Conservation (phyloP, 2,797 vertebrate species). For the Danionella dracula region DNA sequence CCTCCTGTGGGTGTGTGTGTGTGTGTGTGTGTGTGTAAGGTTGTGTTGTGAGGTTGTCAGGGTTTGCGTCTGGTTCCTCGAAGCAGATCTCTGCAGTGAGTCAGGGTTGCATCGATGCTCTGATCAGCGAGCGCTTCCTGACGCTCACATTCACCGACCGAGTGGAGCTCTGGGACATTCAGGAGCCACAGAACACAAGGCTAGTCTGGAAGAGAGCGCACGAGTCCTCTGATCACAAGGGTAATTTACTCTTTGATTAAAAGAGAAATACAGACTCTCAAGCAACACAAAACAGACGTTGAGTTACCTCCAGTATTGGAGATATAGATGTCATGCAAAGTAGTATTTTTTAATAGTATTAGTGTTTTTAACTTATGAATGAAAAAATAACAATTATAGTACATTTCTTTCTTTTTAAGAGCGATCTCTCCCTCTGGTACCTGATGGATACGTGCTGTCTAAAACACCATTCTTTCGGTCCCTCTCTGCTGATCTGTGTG, state of each 20-base stretch:
- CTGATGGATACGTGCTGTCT: slow-evolving; percentile 67
- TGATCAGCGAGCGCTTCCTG: slow-evolving; percentile 69
- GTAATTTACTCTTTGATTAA: slow-evolving; percentile 18
- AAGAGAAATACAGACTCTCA: no score
- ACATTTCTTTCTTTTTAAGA: no score
- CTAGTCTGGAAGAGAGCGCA: slow-evolving; percentile 60
- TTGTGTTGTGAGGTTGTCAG: slow-evolving; percentile 64
- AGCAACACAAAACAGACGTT: no score
- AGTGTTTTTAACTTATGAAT: no score
- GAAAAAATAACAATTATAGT: no score
- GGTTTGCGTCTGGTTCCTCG: slow-evolving; percentile 48
- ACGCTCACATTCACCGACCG: slow-evolving; percentile 60
- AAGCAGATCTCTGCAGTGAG: slow-evolving; percentile 29
- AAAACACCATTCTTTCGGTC: slow-evolving; percentile 70
- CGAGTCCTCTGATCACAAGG: slow-evolving; percentile 29
- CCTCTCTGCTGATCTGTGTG: slow-evolving; percentile 63
- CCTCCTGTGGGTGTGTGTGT: no score
- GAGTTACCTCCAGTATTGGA: no score
- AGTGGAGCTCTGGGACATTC: slow-evolving; percentile 67
- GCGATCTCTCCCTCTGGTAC: slow-evolving; percentile 71
- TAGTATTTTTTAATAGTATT: no score
- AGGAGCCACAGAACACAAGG: slow-evolving; percentile 24
- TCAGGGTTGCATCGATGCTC: slow-evolving; percentile 66
- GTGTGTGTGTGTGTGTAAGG: no score
- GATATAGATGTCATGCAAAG: no score